Conservation (phyloP, 2,888 invertebrate genomes). For the Troides helena region DNA sequence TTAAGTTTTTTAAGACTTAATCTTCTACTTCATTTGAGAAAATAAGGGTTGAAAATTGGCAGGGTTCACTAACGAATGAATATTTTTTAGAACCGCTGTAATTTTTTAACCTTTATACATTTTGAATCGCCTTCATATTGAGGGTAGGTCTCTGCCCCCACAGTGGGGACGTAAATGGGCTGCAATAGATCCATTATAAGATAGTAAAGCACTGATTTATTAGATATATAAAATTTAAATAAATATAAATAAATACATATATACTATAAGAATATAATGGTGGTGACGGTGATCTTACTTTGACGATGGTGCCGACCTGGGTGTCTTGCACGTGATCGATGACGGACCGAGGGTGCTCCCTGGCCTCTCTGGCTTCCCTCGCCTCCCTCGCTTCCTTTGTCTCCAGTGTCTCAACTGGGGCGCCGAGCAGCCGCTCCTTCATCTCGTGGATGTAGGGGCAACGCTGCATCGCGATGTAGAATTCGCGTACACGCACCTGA, state of each 20-base stretch:
- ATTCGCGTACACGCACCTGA: constrained; percentile 78
- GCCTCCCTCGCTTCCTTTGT: constrained; percentile 73
- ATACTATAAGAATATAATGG: constrained; percentile 7
- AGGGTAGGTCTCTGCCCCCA: no score
- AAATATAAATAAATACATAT: not conserved
- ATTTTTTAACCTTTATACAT: no score
- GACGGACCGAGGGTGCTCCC: constrained; percentile 46
- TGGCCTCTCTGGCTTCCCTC: constrained; percentile 57
- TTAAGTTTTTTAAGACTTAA: no score
- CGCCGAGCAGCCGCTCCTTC: constrained; percentile 93
- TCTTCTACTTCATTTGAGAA: no score
- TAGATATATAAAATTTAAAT: not conserved
- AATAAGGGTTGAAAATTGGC: no score
- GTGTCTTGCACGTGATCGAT: constrained; percentile 71
- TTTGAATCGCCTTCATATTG: no score
- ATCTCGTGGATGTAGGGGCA: constrained; percentile 96
- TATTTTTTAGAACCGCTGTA: no score
- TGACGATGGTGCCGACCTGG: constrained; percentile 93
- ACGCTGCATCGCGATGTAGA: constrained; percentile 87
- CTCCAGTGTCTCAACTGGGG: constrained; percentile 80
- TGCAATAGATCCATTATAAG: no score
- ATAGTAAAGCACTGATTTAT: no score
- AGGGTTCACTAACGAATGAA: no score
- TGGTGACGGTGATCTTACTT: constrained; percentile 81
- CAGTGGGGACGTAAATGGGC: no score